Evolutionary conservation across 1,140 invertebrate species (phyloP).

Genomic region (Aphaenogaster ashmeadi): DNA sequence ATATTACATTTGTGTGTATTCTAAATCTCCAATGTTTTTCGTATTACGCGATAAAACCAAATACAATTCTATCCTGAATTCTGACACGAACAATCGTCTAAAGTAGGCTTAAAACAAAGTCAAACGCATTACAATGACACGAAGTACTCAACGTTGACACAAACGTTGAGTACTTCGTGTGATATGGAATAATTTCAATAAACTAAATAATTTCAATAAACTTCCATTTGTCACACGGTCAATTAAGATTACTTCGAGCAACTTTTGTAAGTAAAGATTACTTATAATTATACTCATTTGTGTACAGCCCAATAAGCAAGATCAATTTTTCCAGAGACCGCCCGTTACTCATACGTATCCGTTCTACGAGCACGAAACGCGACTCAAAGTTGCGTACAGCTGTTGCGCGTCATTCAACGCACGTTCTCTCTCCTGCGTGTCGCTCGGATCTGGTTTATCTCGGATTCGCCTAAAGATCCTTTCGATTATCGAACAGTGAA

Average conservation of each 20-base stretch:
- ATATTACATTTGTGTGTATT: not conserved
- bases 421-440: not conserved
- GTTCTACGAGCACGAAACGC: conserved; percentile 33
- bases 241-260: not conserved
- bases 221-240: not conserved
- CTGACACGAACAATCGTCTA: not conserved
- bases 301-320: not conserved
- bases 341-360: not conserved
- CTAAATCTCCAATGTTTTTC: not conserved
- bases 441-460: conserved; percentile 8
- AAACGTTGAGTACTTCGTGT: not conserved
- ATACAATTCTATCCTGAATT: not conserved
- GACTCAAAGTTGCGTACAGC: conserved; percentile 68
- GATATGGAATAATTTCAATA: not conserved
- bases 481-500: not conserved
- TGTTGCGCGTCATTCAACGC: conserved; percentile 76
- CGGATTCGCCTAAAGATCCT: conserved; percentile 46
- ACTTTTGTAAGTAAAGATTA: not conserved
- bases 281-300: not conserved
- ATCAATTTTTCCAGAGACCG: not conserved
- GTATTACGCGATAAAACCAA: not conserved
- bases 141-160: too few species aligned
- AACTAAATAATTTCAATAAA: too few species aligned
- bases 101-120: not conserved
- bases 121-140: not conserved